Percentiles rank a stretch among this genome's conserved stretches.
phyloP scores from a whole-genome alignment of 2,888 invertebrate species.

The Tetrapedia diversipes region DNA sequence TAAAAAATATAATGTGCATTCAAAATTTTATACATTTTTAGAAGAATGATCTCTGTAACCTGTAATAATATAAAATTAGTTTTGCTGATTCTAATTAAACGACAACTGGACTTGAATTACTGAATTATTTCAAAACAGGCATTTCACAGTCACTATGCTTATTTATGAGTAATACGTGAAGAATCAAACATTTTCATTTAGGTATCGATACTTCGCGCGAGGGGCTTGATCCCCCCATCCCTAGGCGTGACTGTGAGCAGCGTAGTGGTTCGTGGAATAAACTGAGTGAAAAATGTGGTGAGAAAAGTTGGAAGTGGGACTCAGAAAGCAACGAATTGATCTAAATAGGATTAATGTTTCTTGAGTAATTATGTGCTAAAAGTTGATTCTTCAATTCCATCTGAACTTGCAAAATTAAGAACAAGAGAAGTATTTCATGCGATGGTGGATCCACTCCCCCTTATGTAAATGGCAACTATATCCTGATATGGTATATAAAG shows the following conservation, averaged over 20 bases:
- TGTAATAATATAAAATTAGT: too few species aligned
- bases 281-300: conserved; percentile 67
- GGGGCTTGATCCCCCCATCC: conserved; percentile 54
- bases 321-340: conserved; percentile 61
- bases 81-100: conserved; percentile 26
- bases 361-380: conserved; percentile 12
- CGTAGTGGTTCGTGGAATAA: conserved; percentile 71
- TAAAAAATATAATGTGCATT: conserved; percentile 3
- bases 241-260: conserved; percentile 72
- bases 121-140: conserved; percentile 46
- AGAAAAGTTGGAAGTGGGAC: conserved; percentile 65
- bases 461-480: conserved; percentile 44
- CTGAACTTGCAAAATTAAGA: conserved; percentile 17
- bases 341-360: conserved; percentile 24
- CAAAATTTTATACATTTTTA: neutral
- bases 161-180: conserved; percentile 27
- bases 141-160: conserved; percentile 32
- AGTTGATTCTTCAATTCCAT: conserved; percentile 38
- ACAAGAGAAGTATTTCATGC: conserved; percentile 2
- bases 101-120: conserved; percentile 56
- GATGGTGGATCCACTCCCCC: conserved; percentile 40
- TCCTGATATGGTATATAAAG: conserved; percentile 41
- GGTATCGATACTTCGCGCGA: conserved; percentile 55
- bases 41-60: too few species aligned
- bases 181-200: conserved; percentile 60